Percentiles rank a stretch among this genome's conserved stretches.
These are phyloP conservation scores for Otolemur crassicaudatus DNA, from an alignment of 2,797 vertebrate genomes.

Conservation along the genomic window DNA sequence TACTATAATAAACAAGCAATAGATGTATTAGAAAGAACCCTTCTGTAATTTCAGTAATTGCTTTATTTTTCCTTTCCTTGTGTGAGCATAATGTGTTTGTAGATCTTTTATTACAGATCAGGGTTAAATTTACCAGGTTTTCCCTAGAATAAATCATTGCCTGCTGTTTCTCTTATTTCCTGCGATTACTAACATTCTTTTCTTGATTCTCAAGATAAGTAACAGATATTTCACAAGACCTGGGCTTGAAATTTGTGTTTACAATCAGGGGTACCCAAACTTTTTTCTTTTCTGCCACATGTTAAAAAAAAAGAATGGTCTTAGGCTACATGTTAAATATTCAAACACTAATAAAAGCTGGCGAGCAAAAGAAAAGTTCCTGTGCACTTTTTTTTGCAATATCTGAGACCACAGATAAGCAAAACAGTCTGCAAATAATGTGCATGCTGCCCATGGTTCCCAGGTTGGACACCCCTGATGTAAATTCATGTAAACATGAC, in stretches of 20 bases:
- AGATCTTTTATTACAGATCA: not conserved
- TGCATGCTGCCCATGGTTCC: too few species aligned
- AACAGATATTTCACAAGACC: not conserved
- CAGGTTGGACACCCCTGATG: too few species aligned
- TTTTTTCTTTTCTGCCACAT: too few species aligned
- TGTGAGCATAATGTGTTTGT: not conserved
- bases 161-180: not conserved
- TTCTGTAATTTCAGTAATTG: not conserved
- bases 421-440: too few species aligned
- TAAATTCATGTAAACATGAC: not conserved
- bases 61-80: not conserved
- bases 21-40: not conserved
- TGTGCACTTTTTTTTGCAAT: too few species aligned
- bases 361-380: too few species aligned
- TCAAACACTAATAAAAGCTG: too few species aligned
- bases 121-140: not conserved
- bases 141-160: not conserved
- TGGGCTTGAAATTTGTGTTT: not conserved
- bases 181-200: not conserved
- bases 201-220: not conserved
- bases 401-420: too few species aligned
- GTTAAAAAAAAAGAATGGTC: too few species aligned
- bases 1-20: not conserved
- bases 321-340: too few species aligned
- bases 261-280: too few species aligned